These are phyloP conservation scores for Chionodraco myersi DNA, from an alignment of 2,113 vertebrate genomes.

Conservation along the genomic window DNA sequence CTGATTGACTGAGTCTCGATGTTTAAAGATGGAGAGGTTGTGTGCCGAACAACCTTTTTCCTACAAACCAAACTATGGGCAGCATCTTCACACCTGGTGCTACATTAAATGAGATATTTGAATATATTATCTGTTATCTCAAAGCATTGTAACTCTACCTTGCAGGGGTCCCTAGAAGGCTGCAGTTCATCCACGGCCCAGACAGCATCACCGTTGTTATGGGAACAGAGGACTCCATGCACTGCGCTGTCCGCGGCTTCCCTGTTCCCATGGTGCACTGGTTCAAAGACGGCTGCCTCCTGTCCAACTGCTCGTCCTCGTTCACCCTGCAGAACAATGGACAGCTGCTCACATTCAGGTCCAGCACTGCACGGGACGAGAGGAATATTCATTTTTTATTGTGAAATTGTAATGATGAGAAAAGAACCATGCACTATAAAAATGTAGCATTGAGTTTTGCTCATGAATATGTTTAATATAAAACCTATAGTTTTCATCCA, in stretches of 20 bases:
- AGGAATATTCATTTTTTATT: slow-evolving; percentile 52
- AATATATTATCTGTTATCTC: background rate
- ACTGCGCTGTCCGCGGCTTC: slow-evolving; percentile 76
- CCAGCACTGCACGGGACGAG: slow-evolving; percentile 8
- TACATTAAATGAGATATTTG: background rate
- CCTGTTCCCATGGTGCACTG: slow-evolving; percentile 83
- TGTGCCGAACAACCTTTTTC: background rate
- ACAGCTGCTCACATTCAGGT: slow-evolving; percentile 85
- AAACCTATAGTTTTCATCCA: background rate
- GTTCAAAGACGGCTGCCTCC: slow-evolving; percentile 82
- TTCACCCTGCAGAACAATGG: slow-evolving; percentile 77
- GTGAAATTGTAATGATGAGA: slow-evolving; percentile 8
- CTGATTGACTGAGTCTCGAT: background rate
- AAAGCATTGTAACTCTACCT: background rate
- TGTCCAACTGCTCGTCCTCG: slow-evolving; percentile 67
- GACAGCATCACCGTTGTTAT: slow-evolving; percentile 78
- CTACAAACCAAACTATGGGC: background rate
- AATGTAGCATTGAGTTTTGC: background rate
- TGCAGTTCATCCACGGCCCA: slow-evolving; percentile 79
- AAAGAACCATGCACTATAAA: background rate
- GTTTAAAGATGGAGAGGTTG: background rate
- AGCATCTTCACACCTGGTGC: too few relatives aligned
- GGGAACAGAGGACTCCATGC: slow-evolving; percentile 76
- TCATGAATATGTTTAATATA: background rate
- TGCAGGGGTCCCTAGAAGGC: slow-evolving; percentile 58